A percentile compares a stretch with the other conserved stretches of the same genome.
Evolutionary conservation across 2,888 invertebrate species (phyloP).

Genomic region (Netelia melanura): DNA sequence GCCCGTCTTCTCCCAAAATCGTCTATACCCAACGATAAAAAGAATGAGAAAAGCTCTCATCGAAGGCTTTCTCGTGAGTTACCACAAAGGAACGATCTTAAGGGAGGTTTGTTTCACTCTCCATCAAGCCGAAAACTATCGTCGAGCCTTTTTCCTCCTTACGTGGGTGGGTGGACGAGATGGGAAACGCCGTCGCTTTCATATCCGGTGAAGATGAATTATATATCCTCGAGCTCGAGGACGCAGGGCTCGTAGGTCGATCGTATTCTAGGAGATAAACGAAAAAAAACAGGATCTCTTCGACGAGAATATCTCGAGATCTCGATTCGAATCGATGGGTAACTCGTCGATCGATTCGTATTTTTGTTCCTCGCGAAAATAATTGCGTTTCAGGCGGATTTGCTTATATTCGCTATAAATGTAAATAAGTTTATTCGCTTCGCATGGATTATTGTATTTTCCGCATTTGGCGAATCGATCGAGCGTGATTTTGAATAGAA

Average conservation of each 20-base stretch:
- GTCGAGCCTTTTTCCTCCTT: neutral
- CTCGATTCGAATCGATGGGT: too few relatives aligned
- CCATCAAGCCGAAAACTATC: neutral
- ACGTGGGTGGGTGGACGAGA: neutral
- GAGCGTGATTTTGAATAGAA: too few relatives aligned
- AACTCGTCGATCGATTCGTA: too few relatives aligned
- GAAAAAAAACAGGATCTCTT: neutral
- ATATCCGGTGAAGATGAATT: neutral
- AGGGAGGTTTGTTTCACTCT: constrained; percentile 23
- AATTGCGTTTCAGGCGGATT: too few relatives aligned
- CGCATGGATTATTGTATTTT: too few relatives aligned
- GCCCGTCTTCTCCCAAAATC: neutral
- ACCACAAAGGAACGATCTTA: constrained; percentile 43
- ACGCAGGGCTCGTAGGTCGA: neutral
- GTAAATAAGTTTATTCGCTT: too few relatives aligned
- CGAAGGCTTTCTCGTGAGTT: constrained; percentile 27
- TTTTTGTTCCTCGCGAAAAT: too few relatives aligned
- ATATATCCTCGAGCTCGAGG: neutral
- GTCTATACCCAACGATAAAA: constrained; percentile 5
- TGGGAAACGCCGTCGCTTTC: neutral
- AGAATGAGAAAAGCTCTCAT: constrained; percentile 15
- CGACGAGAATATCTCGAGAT: too few relatives aligned
- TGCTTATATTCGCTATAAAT: too few relatives aligned
- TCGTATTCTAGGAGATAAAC: neutral
- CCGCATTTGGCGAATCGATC: too few relatives aligned